phyloP scores from a whole-genome alignment of 2,797 vertebrate species.

The Pelochelys cantorii region DNA sequence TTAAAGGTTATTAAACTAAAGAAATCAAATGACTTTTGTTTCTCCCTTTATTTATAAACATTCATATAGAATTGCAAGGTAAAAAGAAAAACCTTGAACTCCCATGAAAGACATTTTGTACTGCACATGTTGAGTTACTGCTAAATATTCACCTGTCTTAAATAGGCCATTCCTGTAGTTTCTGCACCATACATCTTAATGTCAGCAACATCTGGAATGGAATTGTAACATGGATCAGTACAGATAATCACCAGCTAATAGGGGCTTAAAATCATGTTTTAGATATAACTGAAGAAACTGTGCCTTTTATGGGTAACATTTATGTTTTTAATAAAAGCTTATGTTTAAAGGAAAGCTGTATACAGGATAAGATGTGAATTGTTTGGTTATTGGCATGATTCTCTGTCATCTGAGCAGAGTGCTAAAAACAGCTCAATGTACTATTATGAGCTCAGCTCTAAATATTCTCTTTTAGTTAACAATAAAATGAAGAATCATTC shows the following conservation, averaged over 20 bases:
- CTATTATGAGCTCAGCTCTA: slow-evolving; percentile 51
- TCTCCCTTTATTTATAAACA: slow-evolving; percentile 77
- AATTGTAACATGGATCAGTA: slow-evolving; percentile 74
- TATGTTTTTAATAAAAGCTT: slow-evolving; percentile 65
- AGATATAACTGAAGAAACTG: slow-evolving; percentile 16
- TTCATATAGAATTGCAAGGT: slow-evolving; percentile 63
- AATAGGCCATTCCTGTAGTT: slow-evolving; percentile 67
- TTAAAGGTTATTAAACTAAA: slow-evolving; percentile 69
- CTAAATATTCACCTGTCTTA: slow-evolving; percentile 78
- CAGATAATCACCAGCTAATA: slow-evolving; percentile 79
- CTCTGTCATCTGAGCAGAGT: neutral
- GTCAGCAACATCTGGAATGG: slow-evolving; percentile 76
- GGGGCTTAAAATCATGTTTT: slow-evolving; percentile 59
- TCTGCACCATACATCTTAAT: slow-evolving; percentile 73
- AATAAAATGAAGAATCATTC: neutral
- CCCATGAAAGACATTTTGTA: slow-evolving; percentile 68
- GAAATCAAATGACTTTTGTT: slow-evolving; percentile 73
- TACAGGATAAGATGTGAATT: slow-evolving; percentile 20
- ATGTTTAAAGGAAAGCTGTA: slow-evolving; percentile 36
- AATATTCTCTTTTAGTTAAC: slow-evolving; percentile 49
- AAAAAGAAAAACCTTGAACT: slow-evolving; percentile 68
- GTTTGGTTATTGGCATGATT: slow-evolving; percentile 28
- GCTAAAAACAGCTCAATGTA: slow-evolving; percentile 21
- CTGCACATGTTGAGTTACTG: slow-evolving; percentile 65
- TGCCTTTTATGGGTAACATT: neutral